phyloP scores from a whole-genome alignment of 2,113 vertebrate species.

The Rhea pennata region DNA sequence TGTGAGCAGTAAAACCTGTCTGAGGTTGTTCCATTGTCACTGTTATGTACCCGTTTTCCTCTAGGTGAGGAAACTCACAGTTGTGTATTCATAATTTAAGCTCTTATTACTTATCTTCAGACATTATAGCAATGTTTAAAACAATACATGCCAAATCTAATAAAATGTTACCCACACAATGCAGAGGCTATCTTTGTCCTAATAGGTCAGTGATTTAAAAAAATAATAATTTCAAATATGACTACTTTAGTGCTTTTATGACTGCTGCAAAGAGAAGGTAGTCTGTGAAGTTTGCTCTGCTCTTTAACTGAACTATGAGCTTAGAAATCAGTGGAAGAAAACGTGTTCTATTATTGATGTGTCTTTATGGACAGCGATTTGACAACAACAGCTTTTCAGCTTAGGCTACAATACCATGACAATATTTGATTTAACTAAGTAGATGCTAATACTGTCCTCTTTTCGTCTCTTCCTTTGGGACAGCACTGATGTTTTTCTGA shows the following conservation, averaged over 20 bases:
- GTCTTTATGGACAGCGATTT: background rate
- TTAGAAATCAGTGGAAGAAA: background rate
- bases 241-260: background rate
- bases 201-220: background rate
- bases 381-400: background rate
- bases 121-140: background rate
- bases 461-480: background rate
- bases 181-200: background rate
- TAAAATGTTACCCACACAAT: background rate
- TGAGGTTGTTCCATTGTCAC: background rate
- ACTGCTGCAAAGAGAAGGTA: background rate
- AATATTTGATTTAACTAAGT: background rate
- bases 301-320: background rate
- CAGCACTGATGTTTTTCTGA: background rate
- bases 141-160: background rate
- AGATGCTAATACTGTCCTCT: background rate
- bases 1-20: background rate
- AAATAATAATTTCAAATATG: background rate
- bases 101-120: background rate
- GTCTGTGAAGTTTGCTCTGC: background rate
- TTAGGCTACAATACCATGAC: background rate
- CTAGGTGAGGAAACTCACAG: background rate
- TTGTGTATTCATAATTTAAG: background rate
- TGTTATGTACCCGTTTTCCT: background rate
- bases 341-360: background rate